A percentile compares a stretch with the other conserved stretches of the same genome.
These are phyloP conservation scores for Cacatua alba DNA, from an alignment of 2,113 vertebrate genomes.

Conservation along the genomic window DNA sequence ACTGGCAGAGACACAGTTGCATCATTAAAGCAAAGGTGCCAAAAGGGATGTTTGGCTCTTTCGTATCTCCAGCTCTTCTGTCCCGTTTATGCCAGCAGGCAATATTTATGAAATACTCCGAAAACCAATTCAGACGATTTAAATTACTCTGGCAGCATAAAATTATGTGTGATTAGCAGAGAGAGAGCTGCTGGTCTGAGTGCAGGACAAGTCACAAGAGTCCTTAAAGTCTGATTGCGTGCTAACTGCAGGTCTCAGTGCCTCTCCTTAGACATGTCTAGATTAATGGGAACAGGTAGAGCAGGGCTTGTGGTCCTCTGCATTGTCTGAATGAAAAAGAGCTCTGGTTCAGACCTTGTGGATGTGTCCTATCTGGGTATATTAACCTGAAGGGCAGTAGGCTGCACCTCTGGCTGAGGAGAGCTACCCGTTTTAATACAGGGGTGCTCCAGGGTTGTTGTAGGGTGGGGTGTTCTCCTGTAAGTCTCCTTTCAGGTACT, in stretches of 20 bases:
- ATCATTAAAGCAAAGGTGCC: constrained; percentile 57
- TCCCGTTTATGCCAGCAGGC: neutral
- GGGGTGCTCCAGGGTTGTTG: neutral
- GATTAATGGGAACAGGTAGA: neutral
- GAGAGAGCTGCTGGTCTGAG: neutral
- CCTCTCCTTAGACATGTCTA: neutral
- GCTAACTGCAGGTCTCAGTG: neutral
- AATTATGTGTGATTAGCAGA: neutral
- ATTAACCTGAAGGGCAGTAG: neutral
- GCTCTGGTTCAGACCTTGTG: neutral
- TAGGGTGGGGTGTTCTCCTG: neutral
- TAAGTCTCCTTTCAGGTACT: neutral
- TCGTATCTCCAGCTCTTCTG: constrained; percentile 17
- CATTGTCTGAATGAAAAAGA: neutral
- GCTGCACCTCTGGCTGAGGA: neutral
- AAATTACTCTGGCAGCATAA: constrained; percentile 25
- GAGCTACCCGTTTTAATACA: neutral
- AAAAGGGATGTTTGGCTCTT: constrained; percentile 52
- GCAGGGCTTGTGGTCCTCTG: neutral
- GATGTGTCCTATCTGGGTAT: neutral
- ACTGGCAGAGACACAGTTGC: constrained; percentile 34
- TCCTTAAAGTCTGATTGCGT: neutral
- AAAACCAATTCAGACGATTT: neutral
- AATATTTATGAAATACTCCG: constrained; percentile 55
- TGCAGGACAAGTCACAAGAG: neutral